phyloP scores from a whole-genome alignment of 2,113 vertebrate species.

The Dendrocopos noguchii region DNA sequence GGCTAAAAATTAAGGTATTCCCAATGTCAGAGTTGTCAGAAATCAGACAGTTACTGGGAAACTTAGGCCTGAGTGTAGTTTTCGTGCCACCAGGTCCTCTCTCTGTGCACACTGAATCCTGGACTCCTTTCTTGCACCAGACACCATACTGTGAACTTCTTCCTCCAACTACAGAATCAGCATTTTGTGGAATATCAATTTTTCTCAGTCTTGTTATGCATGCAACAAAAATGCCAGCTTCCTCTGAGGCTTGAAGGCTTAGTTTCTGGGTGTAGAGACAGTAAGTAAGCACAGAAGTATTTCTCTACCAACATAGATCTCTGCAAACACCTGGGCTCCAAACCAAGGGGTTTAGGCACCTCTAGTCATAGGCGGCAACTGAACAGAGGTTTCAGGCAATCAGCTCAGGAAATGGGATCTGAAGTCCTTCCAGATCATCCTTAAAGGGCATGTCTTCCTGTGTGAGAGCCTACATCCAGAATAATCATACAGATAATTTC shows the following conservation, averaged over 20 bases:
- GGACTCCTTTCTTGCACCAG: neutral
- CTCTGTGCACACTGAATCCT: neutral
- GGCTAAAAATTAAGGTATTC: neutral
- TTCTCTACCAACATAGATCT: neutral
- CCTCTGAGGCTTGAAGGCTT: neutral
- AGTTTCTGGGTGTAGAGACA: neutral
- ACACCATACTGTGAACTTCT: neutral
- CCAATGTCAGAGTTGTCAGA: neutral
- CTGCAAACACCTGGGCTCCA: neutral
- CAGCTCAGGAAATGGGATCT: fast-evolving
- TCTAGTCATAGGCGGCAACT: neutral
- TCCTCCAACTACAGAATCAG: neutral
- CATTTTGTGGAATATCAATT: neutral
- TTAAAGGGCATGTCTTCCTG: neutral
- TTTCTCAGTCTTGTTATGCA: neutral
- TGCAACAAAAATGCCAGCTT: neutral
- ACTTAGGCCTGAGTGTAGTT: too few relatives aligned
- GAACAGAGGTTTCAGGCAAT: neutral
- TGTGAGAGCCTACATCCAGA: neutral
- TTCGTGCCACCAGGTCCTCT: neutral
- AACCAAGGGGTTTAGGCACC: neutral
- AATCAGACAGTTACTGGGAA: neutral
- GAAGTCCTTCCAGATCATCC: neutral
- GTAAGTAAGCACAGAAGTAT: neutral
- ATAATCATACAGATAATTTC: neutral